A percentile compares a stretch with the other conserved stretches of the same genome.
Evolutionary conservation across 2,888 invertebrate genomes (phyloP).

Genomic region (Siphlonurus alternatus): DNA sequence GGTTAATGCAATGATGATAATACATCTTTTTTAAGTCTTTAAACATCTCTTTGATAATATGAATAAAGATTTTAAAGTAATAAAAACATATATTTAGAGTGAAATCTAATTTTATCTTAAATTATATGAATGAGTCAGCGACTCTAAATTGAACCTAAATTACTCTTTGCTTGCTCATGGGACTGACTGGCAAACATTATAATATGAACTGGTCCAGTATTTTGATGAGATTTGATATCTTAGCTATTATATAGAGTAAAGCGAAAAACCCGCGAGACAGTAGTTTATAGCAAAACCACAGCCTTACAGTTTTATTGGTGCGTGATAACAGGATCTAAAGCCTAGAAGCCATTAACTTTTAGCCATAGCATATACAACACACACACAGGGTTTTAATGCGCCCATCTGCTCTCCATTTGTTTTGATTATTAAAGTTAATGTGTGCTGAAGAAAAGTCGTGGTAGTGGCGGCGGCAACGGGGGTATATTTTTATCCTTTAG

Average conservation of each 20-base stretch:
- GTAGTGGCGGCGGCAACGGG: not conserved
- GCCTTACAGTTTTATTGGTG: not conserved
- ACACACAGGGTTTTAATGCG: not conserved
- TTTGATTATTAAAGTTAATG: conserved; percentile 2
- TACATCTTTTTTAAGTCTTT: not conserved
- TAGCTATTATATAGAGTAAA: too few species aligned
- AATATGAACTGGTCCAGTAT: too few species aligned
- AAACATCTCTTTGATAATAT: not conserved
- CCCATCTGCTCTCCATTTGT: conserved; percentile 4
- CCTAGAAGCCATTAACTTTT: not conserved
- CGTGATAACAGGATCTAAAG: conserved; percentile 2
- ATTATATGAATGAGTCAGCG: not conserved
- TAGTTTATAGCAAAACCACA: conserved; percentile 2
- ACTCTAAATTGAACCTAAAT: not conserved
- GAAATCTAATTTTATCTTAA: not conserved
- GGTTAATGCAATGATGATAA: not conserved
- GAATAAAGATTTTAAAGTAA: not conserved
- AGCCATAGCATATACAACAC: not conserved
- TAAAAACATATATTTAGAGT: not conserved
- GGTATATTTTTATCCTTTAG: not conserved
- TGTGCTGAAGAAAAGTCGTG: not conserved
- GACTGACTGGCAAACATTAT: too few species aligned
- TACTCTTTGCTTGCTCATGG: too few species aligned
- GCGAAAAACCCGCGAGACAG: too few species aligned
- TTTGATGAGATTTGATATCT: not conserved